phyloP scores from a whole-genome alignment of 2,888 invertebrate species.

The Nesidiocoris tenuis region DNA sequence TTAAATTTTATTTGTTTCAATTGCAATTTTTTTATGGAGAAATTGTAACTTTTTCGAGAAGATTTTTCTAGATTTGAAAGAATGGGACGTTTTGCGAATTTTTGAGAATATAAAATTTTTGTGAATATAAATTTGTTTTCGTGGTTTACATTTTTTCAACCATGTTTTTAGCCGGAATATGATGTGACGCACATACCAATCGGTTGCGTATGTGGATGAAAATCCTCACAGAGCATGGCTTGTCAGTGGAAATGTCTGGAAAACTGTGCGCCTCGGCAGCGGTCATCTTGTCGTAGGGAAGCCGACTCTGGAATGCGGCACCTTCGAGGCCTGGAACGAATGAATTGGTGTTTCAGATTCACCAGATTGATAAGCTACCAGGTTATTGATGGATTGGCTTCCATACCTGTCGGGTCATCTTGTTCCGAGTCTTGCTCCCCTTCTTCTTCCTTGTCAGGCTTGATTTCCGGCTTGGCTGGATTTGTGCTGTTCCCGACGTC shows the following conservation, averaged over 20 bases:
- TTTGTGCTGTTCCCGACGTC: background rate
- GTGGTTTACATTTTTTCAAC: too few relatives aligned
- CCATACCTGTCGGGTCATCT: conserved; percentile 57
- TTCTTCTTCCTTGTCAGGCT: conserved; percentile 54
- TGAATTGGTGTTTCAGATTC: background rate
- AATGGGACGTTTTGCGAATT: too few relatives aligned
- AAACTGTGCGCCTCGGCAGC: conserved; percentile 91
- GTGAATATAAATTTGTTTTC: too few relatives aligned
- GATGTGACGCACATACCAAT: too few relatives aligned
- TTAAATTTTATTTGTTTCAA: too few relatives aligned
- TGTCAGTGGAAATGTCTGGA: conserved; percentile 71
- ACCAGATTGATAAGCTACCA: background rate
- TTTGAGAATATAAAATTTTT: too few relatives aligned
- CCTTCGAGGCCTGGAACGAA: conserved; percentile 71
- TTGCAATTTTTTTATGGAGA: too few relatives aligned
- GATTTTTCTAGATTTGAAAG: too few relatives aligned
- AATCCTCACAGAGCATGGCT: conserved; percentile 74
- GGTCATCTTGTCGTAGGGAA: conserved; percentile 93
- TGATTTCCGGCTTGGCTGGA: conserved; percentile 2
- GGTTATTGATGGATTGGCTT: background rate
- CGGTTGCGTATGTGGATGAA: conserved; percentile 90
- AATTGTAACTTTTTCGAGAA: too few relatives aligned
- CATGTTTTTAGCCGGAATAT: too few relatives aligned
- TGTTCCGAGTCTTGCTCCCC: conserved; percentile 58
- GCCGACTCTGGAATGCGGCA: conserved; percentile 87